These are phyloP conservation scores for Solenopsis fugax DNA, from an alignment of 1,140 invertebrate genomes.

Conservation along the genomic window DNA sequence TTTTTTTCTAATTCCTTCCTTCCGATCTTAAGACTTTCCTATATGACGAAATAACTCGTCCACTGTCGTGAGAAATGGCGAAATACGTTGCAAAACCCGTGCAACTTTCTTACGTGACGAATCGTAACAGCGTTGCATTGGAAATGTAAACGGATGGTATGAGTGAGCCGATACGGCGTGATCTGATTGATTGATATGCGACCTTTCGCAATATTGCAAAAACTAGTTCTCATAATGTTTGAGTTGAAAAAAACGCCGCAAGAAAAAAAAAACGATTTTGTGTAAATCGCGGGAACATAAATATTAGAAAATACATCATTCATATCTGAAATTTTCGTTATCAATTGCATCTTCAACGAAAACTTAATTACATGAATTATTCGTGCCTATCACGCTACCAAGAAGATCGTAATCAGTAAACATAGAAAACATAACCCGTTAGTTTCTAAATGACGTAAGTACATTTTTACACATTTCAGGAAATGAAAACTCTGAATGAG, in stretches of 20 bases:
- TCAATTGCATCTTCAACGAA: slow-evolving; percentile 5
- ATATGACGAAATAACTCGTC: slow-evolving; percentile 41
- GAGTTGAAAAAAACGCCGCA: neutral
- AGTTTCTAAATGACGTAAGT: slow-evolving; percentile 35
- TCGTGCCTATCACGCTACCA: neutral
- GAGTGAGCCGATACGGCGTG: slow-evolving; percentile 39
- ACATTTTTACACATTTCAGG: neutral
- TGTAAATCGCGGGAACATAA: neutral
- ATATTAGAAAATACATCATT: slow-evolving; percentile 7
- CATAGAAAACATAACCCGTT: slow-evolving; percentile 2
- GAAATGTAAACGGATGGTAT: slow-evolving; percentile 69
- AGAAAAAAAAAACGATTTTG: neutral
- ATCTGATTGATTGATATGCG: slow-evolving; percentile 36
- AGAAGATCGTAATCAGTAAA: slow-evolving; percentile 27
- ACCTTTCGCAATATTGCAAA: slow-evolving; percentile 41
- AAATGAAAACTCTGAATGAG: slow-evolving; percentile 1
- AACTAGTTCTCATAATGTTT: neutral
- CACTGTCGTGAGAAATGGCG: slow-evolving; percentile 55
- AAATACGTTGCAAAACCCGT: slow-evolving; percentile 69
- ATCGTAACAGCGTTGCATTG: slow-evolving; percentile 50
- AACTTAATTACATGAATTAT: slow-evolving; percentile 27
- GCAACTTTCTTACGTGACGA: slow-evolving; percentile 67
- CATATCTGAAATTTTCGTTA: neutral
- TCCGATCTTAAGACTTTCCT: slow-evolving; percentile 40
- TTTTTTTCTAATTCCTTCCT: slow-evolving; percentile 39